A percentile compares a stretch with the other conserved stretches of the same genome.
Evolutionary conservation across 2,113 vertebrate genomes (phyloP).

Genomic region (Lagopus leucura): DNA sequence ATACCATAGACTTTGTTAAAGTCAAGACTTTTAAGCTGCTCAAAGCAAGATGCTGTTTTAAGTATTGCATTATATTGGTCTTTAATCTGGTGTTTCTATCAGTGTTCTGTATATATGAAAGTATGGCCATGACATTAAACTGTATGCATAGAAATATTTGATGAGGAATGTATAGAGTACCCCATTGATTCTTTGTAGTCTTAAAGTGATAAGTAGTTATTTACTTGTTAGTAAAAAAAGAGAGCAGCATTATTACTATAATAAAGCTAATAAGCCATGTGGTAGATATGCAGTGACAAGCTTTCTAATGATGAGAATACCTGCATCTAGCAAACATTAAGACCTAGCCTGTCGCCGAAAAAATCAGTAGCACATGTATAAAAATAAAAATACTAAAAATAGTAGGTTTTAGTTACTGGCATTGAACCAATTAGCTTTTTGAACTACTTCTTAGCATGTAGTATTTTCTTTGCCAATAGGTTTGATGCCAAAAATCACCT

Average conservation of each 20-base stretch:
- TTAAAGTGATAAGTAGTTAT: not conserved
- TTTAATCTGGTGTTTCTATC: not conserved
- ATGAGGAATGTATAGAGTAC: not conserved
- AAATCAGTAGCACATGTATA: not conserved
- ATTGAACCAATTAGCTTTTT: not conserved
- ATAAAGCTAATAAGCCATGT: not conserved
- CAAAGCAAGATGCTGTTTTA: not conserved
- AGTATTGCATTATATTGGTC: rapidly evolving
- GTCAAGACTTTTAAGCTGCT: not conserved
- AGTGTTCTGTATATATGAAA: not conserved
- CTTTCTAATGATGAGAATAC: not conserved
- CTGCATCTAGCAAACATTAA: not conserved
- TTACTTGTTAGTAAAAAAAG: not conserved
- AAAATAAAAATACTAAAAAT: too few relatives aligned
- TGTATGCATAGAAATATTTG: not conserved
- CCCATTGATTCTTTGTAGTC: not conserved
- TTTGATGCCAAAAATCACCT: not conserved
- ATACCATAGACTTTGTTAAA: not conserved
- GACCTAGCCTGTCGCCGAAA: not conserved
- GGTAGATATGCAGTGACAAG: not conserved
- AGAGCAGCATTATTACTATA: not conserved
- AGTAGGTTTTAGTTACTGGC: not conserved
- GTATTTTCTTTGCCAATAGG: not conserved
- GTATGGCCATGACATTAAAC: not conserved
- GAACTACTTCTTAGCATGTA: not conserved